These are phyloP conservation scores for Erinaceus europaeus DNA, from an alignment of 2,113 vertebrate genomes.

Conservation along the genomic window DNA sequence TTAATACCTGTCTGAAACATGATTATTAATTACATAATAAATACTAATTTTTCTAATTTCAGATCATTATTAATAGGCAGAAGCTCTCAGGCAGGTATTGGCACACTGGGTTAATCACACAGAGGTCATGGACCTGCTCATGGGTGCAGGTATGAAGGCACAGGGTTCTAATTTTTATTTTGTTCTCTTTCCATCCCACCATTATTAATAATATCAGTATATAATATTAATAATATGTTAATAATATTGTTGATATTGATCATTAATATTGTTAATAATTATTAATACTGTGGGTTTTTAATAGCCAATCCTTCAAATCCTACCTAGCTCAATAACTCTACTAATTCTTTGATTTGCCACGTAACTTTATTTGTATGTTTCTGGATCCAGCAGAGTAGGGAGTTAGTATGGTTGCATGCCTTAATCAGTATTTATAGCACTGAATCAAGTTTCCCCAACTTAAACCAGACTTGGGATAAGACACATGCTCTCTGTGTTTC, in stretches of 20 bases:
- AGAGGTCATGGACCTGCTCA: no score
- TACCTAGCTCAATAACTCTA: constrained; percentile 33
- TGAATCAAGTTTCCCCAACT: background rate
- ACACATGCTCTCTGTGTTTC: background rate
- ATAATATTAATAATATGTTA: no score
- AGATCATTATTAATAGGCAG: no score
- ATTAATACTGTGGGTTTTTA: constrained; percentile 39
- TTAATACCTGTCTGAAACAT: background rate
- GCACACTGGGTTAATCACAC: no score
- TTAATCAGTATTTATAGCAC: background rate
- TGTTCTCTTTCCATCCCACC: background rate
- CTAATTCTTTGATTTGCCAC: background rate
- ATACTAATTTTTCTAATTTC: background rate
- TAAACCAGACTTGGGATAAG: constrained; percentile 13
- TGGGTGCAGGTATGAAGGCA: no score
- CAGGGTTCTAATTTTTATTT: background rate
- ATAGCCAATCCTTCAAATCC: constrained; percentile 28
- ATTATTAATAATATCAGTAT: no score
- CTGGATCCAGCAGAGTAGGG: background rate
- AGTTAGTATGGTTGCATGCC: background rate
- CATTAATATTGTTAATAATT: no score
- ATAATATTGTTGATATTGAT: no score
- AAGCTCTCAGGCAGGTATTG: no score
- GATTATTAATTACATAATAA: constrained; percentile 10
- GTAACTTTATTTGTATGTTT: background rate